Percentiles rank a stretch among this genome's conserved stretches.
These are phyloP conservation scores for Apamea monoglypha DNA, from an alignment of 2,888 invertebrate genomes.

Conservation along the genomic window DNA sequence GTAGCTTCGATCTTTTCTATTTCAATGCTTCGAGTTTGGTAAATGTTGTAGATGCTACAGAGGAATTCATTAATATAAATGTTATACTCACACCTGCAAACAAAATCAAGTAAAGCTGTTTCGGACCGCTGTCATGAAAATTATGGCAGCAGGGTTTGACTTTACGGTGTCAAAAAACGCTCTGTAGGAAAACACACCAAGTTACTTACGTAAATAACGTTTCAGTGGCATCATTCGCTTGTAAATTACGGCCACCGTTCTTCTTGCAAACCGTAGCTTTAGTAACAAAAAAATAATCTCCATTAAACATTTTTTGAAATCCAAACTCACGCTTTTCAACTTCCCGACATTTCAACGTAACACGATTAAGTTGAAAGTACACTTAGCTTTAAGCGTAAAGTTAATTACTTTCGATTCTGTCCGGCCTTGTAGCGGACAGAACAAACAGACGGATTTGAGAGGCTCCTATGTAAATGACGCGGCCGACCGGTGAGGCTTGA, in stretches of 20 bases:
- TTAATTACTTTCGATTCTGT: conserved; percentile 76
- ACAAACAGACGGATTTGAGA: conserved; percentile 68
- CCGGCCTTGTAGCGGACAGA: conserved; percentile 67
- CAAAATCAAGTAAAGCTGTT: neutral
- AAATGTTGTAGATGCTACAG: neutral
- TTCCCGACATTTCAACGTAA: conserved; percentile 39
- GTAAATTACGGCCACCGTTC: neutral
- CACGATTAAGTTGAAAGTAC: conserved; percentile 68
- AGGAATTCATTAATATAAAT: conserved; percentile 24
- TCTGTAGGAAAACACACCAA: neutral
- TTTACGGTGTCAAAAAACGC: neutral
- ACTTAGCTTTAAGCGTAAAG: conserved; percentile 78
- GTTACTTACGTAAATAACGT: neutral
- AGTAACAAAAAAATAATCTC: neutral
- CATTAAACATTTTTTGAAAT: conserved; percentile 15
- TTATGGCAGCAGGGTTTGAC: neutral
- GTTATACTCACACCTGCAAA: neutral
- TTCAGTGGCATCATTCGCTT: neutral
- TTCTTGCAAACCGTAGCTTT: neutral
- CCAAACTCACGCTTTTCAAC: conserved; percentile 15
- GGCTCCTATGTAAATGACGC: conserved; percentile 75
- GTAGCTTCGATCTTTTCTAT: conserved; percentile 11
- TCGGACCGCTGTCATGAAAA: neutral
- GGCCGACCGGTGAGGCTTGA: conserved; percentile 49
- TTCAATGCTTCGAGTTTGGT: conserved; percentile 3